Evolutionary conservation across 2,113 vertebrate genomes (phyloP).

Genomic region (Syngnathus scovelli): DNA sequence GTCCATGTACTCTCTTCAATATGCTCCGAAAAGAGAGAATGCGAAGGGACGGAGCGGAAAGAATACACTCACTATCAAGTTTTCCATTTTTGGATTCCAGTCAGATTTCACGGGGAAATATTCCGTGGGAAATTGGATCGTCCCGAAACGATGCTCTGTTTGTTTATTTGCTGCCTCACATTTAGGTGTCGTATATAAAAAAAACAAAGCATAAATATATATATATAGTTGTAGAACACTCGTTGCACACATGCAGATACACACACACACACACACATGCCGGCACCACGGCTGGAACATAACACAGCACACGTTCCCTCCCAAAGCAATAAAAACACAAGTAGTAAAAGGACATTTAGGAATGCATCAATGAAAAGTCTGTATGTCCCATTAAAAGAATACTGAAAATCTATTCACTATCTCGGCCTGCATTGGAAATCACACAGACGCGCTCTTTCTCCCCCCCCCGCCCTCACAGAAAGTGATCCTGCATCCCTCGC

Average conservation of each 20-base stretch:
- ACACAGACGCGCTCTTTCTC: conserved; percentile 3
- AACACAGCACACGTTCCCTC: neutral
- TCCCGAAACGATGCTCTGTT: neutral
- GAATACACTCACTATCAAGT: neutral
- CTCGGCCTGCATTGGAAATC: conserved; percentile 1
- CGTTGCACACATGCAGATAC: conserved; percentile 2
- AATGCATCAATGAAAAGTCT: conserved; percentile 6
- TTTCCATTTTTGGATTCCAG: neutral
- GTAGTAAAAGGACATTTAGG: neutral
- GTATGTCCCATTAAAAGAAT: conserved; percentile 2
- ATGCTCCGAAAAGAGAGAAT: neutral
- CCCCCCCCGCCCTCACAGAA: conserved; percentile 11
- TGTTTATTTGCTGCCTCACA: conserved; percentile 13
- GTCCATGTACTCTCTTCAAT: neutral
- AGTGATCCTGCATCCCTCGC: conserved; percentile 38
- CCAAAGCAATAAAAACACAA: conserved; percentile 1
- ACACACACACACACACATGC: conserved; percentile 10
- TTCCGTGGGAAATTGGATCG: neutral
- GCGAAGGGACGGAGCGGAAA: neutral
- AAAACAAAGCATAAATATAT: neutral
- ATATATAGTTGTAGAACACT: conserved; percentile 10
- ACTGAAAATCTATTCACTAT: conserved; percentile 6
- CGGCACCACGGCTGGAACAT: conserved; percentile 10
- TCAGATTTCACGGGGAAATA: neutral
- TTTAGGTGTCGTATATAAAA: conserved; percentile 13